Evolutionary conservation across 2,888 invertebrate species (phyloP).

Genomic region (Tillus elongatus): DNA sequence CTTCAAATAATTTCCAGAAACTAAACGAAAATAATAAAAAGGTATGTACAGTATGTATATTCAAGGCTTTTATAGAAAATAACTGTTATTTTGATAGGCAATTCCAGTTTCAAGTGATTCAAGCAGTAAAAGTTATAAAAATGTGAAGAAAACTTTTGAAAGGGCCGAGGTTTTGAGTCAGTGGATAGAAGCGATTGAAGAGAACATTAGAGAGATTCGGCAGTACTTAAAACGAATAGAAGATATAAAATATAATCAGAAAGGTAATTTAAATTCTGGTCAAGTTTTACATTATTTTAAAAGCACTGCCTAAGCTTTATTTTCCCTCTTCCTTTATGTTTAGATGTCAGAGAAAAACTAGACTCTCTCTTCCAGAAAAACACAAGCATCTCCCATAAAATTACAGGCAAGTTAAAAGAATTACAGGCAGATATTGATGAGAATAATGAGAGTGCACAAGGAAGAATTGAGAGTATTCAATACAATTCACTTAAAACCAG

Average conservation of each 20-base stretch:
- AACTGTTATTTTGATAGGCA: neutral
- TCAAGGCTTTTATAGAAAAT: too few relatives aligned
- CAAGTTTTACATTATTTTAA: neutral
- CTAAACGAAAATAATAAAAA: neutral
- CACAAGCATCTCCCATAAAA: slow-evolving; percentile 26
- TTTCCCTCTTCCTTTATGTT: too few relatives aligned
- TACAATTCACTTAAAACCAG: slow-evolving; percentile 43
- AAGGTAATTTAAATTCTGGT: slow-evolving; percentile 33
- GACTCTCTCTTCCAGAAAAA: slow-evolving; percentile 29
- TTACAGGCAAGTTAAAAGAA: slow-evolving; percentile 28
- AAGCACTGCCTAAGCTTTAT: too few relatives aligned
- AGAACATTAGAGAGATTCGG: slow-evolving; percentile 37
- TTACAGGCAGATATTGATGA: slow-evolving; percentile 25
- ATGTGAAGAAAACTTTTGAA: slow-evolving; percentile 26
- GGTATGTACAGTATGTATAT: neutral
- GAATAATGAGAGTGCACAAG: slow-evolving; percentile 23
- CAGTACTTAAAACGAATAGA: slow-evolving; percentile 20
- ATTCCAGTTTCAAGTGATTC: neutral
- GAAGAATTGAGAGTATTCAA: slow-evolving; percentile 45
- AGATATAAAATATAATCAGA: slow-evolving; percentile 24
- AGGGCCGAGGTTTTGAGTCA: slow-evolving; percentile 38
- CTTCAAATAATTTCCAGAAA: neutral
- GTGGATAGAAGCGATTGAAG: slow-evolving; percentile 46
- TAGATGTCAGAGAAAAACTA: slow-evolving; percentile 16
- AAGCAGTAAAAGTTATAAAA: slow-evolving; percentile 4